Conservation (phyloP, 1,140 invertebrate species). For the Laupala kohalensis region DNA sequence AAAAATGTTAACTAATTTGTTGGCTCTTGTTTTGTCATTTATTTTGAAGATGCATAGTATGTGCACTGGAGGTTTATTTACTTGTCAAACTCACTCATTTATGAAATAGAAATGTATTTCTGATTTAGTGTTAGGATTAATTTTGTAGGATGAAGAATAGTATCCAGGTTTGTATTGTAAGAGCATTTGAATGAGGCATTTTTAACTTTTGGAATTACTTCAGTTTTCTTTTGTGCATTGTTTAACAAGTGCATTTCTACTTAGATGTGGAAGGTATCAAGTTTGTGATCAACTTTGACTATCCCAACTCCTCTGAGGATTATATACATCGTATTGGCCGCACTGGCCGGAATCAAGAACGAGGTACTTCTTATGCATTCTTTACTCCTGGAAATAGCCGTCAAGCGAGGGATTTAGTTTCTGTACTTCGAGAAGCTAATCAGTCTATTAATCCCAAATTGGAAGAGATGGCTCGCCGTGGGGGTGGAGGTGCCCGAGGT, state of each 20-base stretch:
- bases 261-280: slow-evolving; percentile 98
- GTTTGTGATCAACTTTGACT: slow-evolving; percentile 99
- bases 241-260: background rate
- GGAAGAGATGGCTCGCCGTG: slow-evolving; percentile 31
- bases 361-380: slow-evolving; percentile 96
- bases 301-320: slow-evolving; percentile 95
- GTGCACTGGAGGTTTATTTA: background rate
- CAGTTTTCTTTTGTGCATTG: background rate
- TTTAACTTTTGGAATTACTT: background rate
- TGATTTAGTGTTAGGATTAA: background rate
- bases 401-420: slow-evolving; percentile 83
- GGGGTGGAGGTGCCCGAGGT: slow-evolving; percentile 23
- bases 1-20: no score
- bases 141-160: background rate
- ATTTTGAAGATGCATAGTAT: background rate
- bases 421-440: slow-evolving; percentile 85
- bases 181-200: background rate
- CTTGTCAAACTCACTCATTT: background rate
- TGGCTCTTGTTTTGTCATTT: no score
- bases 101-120: background rate
- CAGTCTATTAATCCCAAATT: slow-evolving; percentile 57
- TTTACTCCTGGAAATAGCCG: slow-evolving; percentile 85
- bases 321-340: slow-evolving; percentile 98
- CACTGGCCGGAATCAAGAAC: slow-evolving; percentile 81
- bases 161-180: background rate